Percentiles rank a stretch among this genome's conserved stretches.
Evolutionary conservation across 2,888 invertebrate species (phyloP).

Genomic region (Nezara viridula): DNA sequence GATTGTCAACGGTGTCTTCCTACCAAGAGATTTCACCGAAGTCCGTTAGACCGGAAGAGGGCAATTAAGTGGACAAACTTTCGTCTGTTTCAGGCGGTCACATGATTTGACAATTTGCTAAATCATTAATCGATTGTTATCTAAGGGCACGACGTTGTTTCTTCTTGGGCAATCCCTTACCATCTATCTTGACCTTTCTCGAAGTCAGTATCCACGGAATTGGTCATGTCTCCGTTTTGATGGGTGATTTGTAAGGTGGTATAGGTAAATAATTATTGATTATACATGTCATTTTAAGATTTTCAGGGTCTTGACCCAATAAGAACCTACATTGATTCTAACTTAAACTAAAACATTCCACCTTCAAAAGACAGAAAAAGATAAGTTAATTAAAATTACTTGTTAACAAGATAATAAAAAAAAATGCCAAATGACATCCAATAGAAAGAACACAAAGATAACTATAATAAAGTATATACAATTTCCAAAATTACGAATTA

Average conservation of each 20-base stretch:
- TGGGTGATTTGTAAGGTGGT: neutral
- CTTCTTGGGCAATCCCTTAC: neutral
- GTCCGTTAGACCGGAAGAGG: neutral
- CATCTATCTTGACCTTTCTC: neutral
- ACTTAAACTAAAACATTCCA: no score
- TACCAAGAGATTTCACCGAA: constrained; percentile 19
- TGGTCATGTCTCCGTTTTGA: neutral
- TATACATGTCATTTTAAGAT: no score
- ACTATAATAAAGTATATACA: no score
- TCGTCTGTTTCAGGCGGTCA: neutral
- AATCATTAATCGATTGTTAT: neutral
- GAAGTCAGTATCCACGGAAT: neutral
- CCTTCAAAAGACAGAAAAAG: no score
- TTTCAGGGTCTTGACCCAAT: no score
- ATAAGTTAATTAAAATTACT: no score
- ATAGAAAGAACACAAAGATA: no score
- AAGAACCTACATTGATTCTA: no score
- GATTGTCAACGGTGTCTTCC: neutral
- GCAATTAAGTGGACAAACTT: constrained; percentile 3
- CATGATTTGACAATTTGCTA: neutral
- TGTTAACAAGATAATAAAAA: no score
- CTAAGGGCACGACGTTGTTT: neutral
- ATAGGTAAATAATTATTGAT: no score
- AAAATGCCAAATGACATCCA: no score
- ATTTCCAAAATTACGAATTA: no score